Evolutionary conservation across 64 coral and sea anemone species (phyloP).

Genomic region (Acropora tenuis): DNA sequence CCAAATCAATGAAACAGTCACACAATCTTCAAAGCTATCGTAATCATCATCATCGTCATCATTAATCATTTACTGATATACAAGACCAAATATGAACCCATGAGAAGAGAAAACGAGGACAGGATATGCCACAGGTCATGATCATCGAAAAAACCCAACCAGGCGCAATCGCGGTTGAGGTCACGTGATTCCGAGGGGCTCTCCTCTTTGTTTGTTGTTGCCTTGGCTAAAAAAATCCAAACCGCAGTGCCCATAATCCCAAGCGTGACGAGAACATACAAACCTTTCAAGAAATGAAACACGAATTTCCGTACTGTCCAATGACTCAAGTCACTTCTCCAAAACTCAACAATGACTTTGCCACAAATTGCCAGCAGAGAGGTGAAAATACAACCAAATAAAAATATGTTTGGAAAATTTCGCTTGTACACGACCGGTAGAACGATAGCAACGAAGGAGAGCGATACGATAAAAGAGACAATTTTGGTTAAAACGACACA

Average conservation of each 20-base stretch:
- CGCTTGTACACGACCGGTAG: background rate
- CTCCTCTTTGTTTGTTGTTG: conserved; percentile 62
- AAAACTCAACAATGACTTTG: conserved; percentile 34
- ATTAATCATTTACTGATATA: conserved; percentile 47
- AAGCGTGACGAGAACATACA: conserved; percentile 37
- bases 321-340: background rate
- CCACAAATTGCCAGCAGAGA: conserved; percentile 25
- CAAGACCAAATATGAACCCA: conserved; percentile 60
- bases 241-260: conserved; percentile 17
- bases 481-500: conserved; percentile 25
- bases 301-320: conserved; percentile 1
- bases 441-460: background rate
- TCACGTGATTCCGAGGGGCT: conserved; percentile 55
- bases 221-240: conserved; percentile 43
- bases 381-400: conserved; percentile 46
- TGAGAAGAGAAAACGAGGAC: conserved; percentile 72
- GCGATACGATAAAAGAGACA: background rate
- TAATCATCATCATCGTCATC: too few species aligned
- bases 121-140: conserved; percentile 82
- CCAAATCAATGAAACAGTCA: too few species aligned
- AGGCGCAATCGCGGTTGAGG: conserved; percentile 63
- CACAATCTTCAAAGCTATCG: too few species aligned
- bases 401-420: conserved; percentile 69
- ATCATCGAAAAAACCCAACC: conserved; percentile 64
- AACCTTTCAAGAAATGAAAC: conserved; percentile 41